A percentile compares a stretch with the other conserved stretches of the same genome.
Conservation (phyloP, 2,888 invertebrate species). For the Trachelus troglodyta region DNA sequence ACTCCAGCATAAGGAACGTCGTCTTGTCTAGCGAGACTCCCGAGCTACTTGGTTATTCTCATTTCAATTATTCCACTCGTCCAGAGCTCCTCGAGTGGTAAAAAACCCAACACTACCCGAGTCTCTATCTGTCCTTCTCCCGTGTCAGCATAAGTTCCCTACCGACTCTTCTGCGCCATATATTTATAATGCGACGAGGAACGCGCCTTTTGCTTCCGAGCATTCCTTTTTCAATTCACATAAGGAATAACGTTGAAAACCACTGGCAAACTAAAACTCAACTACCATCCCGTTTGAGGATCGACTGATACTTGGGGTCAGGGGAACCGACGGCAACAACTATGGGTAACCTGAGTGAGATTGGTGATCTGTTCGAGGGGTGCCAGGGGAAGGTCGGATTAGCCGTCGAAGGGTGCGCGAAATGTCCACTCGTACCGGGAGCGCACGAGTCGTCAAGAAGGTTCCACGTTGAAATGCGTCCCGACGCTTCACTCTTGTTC, state of each 20-base stretch:
- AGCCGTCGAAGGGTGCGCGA: conserved; percentile 45
- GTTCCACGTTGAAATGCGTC: conserved; percentile 20
- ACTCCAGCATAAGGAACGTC: neutral
- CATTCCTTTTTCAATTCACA: neutral
- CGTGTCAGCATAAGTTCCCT: neutral
- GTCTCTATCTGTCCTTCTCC: neutral
- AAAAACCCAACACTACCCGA: neutral
- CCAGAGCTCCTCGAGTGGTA: neutral
- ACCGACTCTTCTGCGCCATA: neutral
- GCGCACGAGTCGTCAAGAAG: conserved; percentile 37
- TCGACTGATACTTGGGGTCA: neutral
- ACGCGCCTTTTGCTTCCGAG: neutral
- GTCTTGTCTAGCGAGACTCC: neutral
- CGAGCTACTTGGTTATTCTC: neutral
- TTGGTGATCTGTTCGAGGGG: neutral
- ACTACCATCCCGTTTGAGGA: neutral
- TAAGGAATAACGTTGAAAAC: neutral
- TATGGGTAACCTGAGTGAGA: neutral
- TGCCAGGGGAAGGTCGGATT: conserved; percentile 11
- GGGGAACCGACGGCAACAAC: neutral
- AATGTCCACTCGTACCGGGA: conserved; percentile 66
- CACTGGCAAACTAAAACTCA: neutral
- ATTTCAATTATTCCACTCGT: neutral
- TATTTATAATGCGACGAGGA: neutral
- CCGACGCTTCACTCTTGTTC: conserved; percentile 36